Percentiles rank a stretch among this genome's conserved stretches.
These are phyloP conservation scores for Meandrusa payeni DNA, from an alignment of 2,888 invertebrate species.

Conservation along the genomic window DNA sequence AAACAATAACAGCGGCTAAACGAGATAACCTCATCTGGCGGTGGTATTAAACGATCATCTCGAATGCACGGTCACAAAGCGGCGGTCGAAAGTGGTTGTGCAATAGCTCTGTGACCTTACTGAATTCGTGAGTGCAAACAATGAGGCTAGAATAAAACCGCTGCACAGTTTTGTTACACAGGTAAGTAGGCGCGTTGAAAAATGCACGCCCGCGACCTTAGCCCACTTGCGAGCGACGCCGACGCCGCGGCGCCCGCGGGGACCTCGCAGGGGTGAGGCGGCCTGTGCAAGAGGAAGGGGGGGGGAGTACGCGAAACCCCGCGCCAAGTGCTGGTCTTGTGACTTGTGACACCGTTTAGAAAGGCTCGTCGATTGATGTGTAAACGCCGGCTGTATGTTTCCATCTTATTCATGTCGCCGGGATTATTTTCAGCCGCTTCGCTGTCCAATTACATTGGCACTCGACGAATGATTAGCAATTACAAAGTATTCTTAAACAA, in stretches of 20 bases:
- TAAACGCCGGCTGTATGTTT: constrained; percentile 6
- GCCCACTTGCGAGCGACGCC: constrained; percentile 54
- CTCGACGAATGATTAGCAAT: neutral
- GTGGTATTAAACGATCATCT: neutral
- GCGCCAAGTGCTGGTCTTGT: constrained; percentile 34
- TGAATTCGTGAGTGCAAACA: constrained; percentile 26
- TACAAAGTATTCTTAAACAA: too few relatives aligned
- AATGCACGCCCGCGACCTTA: constrained; percentile 68
- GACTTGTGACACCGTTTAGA: constrained; percentile 44
- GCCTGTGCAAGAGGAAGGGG: constrained; percentile 31
- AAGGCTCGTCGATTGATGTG: constrained; percentile 30
- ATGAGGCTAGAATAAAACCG: constrained; percentile 30
- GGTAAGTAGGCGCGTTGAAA: constrained; percentile 47
- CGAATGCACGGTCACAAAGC: neutral
- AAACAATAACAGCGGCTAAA: too few relatives aligned
- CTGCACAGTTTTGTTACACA: constrained; percentile 33
- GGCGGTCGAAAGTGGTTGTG: constrained; percentile 17
- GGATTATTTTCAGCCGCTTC: constrained; percentile 5
- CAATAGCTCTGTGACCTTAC: constrained; percentile 22
- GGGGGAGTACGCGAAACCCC: constrained; percentile 34
- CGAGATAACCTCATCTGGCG: too few relatives aligned
- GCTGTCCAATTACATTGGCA: constrained; percentile 2
- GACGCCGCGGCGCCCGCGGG: constrained; percentile 31
- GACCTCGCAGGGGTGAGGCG: constrained; percentile 31
- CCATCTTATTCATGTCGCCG: constrained; percentile 12